phyloP scores from a whole-genome alignment of 2,113 vertebrate genomes.

The Crotalus viridis region DNA sequence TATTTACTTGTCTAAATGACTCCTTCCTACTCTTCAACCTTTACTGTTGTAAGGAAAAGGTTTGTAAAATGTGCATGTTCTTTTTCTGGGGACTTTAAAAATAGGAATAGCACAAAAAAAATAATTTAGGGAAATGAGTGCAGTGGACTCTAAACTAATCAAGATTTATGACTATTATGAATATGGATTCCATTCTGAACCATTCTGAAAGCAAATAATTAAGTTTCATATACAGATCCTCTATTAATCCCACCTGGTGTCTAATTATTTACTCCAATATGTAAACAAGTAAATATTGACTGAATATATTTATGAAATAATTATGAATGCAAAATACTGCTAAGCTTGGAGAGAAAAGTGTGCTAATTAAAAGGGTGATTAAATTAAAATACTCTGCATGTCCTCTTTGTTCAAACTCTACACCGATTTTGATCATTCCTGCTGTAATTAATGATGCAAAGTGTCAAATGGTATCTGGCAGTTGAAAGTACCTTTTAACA shows the following conservation, averaged over 20 bases:
- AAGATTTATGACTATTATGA: background rate
- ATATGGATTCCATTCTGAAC: background rate
- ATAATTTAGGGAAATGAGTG: background rate
- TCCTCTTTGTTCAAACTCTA: background rate
- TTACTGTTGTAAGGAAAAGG: background rate
- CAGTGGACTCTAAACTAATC: background rate
- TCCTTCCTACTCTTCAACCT: background rate
- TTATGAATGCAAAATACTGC: background rate
- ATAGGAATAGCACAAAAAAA: background rate
- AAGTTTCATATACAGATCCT: background rate
- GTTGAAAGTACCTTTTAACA: background rate
- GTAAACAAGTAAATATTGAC: background rate
- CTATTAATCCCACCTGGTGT: background rate
- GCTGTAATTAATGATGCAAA: background rate
- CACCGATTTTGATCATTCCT: background rate
- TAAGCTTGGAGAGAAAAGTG: background rate
- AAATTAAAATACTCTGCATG: background rate
- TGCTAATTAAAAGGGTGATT: background rate
- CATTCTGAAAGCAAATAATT: background rate
- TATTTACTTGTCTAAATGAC: background rate
- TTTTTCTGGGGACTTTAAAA: background rate
- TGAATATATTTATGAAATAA: constrained; percentile 26
- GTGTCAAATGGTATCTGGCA: background rate
- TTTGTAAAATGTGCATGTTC: background rate
- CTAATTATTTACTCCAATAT: background rate